Evolutionary conservation across 2,888 invertebrate genomes (phyloP).

Genomic region (Limnephilus marmoratus): DNA sequence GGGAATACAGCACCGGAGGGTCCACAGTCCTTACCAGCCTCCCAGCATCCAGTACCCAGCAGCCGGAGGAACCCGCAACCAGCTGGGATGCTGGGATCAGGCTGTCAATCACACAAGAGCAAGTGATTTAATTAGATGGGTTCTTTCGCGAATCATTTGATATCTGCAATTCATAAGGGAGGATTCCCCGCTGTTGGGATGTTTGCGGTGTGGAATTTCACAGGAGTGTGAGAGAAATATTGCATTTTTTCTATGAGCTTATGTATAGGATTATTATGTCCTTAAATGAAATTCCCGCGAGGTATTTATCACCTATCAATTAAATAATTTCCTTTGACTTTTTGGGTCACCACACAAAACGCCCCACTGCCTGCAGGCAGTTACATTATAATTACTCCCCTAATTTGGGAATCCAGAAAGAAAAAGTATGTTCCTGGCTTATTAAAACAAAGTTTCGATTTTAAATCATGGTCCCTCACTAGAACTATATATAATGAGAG

Average conservation of each 20-base stretch:
- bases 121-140: slow-evolving; percentile 56
- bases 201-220: neutral
- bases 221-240: neutral
- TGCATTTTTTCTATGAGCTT: neutral
- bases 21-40: neutral
- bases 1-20: neutral
- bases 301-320: no score
- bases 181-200: slow-evolving; percentile 30
- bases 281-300: neutral
- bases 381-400: no score
- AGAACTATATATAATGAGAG: no score
- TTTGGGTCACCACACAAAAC: no score
- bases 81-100: neutral
- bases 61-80: neutral
- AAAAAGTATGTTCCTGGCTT: no score
- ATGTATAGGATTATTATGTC: neutral
- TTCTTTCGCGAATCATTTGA: neutral
- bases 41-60: neutral
- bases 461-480: no score
- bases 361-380: no score
- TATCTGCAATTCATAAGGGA: neutral
- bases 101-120: slow-evolving; percentile 53
- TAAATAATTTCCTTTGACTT: no score
- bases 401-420: no score
- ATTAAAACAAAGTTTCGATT: no score